Conservation (phyloP, 2,888 invertebrate genomes). For the Aporophyla lueneburgensis region DNA sequence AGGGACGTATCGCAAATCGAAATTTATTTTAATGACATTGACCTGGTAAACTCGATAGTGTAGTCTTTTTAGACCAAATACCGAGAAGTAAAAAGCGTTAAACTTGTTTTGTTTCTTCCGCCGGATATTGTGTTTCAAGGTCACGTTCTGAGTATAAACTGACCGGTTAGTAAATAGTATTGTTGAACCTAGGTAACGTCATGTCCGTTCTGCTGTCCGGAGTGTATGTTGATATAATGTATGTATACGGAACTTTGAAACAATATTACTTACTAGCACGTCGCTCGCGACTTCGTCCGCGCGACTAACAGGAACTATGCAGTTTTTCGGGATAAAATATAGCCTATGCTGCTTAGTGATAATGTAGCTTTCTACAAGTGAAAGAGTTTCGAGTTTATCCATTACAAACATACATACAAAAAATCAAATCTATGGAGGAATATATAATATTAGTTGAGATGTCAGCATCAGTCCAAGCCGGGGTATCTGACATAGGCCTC, state of each 20-base stretch:
- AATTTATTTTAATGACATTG: constrained; percentile 23
- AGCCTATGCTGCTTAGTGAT: too few species aligned
- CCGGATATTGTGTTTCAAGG: constrained; percentile 39
- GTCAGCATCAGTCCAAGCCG: too few species aligned
- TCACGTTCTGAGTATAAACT: constrained; percentile 21
- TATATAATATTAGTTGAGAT: too few species aligned
- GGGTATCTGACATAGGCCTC: too few species aligned
- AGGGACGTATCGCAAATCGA: neutral
- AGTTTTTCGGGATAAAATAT: too few species aligned
- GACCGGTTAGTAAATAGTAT: constrained; percentile 9
- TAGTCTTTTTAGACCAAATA: constrained; percentile 5
- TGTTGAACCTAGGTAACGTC: constrained; percentile 26
- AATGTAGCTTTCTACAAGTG: too few species aligned
- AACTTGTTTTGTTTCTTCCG: constrained; percentile 47
- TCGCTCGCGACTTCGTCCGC: too few species aligned
- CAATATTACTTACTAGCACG: too few species aligned
- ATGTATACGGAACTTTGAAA: neutral
- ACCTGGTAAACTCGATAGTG: constrained; percentile 35
- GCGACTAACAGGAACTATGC: too few species aligned
- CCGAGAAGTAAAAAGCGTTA: neutral
- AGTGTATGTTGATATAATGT: neutral
- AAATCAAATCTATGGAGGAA: too few species aligned
- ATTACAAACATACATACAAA: too few species aligned
- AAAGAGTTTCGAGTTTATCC: too few species aligned
- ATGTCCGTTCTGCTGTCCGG: constrained; percentile 16